These are phyloP conservation scores for Megaustenia siamemsis DNA, from an alignment of 2,888 invertebrate genomes.

Conservation along the genomic window DNA sequence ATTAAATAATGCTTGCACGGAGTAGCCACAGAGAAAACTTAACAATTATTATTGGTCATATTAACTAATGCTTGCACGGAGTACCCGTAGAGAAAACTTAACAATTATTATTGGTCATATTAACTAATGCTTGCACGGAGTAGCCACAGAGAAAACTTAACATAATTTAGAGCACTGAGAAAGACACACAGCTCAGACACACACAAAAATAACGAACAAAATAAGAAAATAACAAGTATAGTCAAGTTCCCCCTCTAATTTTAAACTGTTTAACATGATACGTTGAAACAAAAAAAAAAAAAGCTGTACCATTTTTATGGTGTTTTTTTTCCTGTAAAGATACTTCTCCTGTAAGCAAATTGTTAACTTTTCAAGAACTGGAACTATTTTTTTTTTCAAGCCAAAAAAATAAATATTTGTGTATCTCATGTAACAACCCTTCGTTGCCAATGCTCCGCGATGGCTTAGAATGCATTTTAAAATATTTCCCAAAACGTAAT, in stretches of 20 bases:
- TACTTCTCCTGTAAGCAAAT: too few relatives aligned
- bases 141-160: too few relatives aligned
- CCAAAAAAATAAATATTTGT: slow-evolving; percentile 13
- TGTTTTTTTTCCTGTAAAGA: neutral
- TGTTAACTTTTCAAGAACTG: neutral
- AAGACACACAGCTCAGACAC: neutral
- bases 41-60: too few relatives aligned
- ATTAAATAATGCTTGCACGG: too few relatives aligned
- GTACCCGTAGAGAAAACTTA: too few relatives aligned
- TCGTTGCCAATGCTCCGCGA: neutral
- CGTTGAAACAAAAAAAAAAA: neutral
- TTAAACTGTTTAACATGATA: neutral
- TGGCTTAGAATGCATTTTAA: neutral
- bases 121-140: too few relatives aligned
- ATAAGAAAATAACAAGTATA: neutral
- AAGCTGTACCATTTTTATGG: neutral
- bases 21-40: too few relatives aligned
- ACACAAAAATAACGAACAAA: neutral
- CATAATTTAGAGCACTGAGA: too few relatives aligned
- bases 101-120: too few relatives aligned
- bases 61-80: too few relatives aligned
- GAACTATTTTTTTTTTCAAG: neutral
- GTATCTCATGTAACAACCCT: neutral
- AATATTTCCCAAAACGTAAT: slow-evolving; percentile 8
- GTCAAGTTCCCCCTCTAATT: neutral